Evolutionary conservation across 2,888 invertebrate genomes (phyloP).

Genomic region (Aradus depressus): DNA sequence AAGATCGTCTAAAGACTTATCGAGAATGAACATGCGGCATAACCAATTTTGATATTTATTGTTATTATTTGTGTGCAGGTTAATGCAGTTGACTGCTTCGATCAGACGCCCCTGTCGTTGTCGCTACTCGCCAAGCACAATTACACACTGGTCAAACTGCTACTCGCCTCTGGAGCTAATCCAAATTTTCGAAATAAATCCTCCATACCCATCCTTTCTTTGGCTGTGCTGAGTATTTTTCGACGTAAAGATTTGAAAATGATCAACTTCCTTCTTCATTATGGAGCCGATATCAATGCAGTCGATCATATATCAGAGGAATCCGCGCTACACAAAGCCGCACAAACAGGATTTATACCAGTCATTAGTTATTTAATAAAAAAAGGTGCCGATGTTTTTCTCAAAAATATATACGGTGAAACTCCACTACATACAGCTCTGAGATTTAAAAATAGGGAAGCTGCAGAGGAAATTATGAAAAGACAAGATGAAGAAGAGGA

Average conservation of each 20-base stretch:
- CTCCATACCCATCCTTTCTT: slow-evolving; percentile 12
- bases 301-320: slow-evolving; percentile 20
- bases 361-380: slow-evolving; percentile 8
- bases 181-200: slow-evolving; percentile 18
- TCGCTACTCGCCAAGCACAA: slow-evolving; percentile 9
- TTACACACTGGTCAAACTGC: slow-evolving; percentile 1
- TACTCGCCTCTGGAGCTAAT: slow-evolving; percentile 19
- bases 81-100: slow-evolving; percentile 21
- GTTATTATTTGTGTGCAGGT: no score
- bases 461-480: slow-evolving; percentile 1
- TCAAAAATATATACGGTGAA: slow-evolving; percentile 18
- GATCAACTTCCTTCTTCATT: slow-evolving; percentile 14
- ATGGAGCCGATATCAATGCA: slow-evolving; percentile 16
- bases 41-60: no score
- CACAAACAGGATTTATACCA: slow-evolving; percentile 5
- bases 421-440: slow-evolving; percentile 19
- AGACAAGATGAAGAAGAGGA: slow-evolving; percentile 14
- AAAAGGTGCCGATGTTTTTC: slow-evolving; percentile 13
- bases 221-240: slow-evolving; percentile 12
- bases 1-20: no score
- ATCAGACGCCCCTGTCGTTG: slow-evolving; percentile 19
- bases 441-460: slow-evolving; percentile 3
- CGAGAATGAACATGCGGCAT: no score
- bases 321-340: slow-evolving; percentile 23
- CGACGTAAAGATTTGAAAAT: slow-evolving; percentile 7